phyloP scores from a whole-genome alignment of 2,113 vertebrate genomes.

The Lophochroa leadbeateri region DNA sequence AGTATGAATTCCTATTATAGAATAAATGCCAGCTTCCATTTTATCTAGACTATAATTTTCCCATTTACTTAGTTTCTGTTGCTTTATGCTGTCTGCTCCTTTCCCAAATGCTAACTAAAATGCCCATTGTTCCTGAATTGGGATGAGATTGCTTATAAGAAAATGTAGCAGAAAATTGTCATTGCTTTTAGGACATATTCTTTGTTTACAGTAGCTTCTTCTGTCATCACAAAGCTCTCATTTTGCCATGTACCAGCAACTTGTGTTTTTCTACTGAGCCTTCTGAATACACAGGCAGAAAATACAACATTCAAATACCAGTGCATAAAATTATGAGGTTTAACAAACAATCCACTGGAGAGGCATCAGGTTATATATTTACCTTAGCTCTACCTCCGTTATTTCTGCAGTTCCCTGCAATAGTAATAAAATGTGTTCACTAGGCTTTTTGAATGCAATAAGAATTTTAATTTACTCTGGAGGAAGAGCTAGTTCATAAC shows the following conservation, averaged over 20 bases:
- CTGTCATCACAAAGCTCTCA: neutral
- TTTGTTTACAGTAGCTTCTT: slow-evolving; percentile 8
- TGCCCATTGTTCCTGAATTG: neutral
- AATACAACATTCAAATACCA: slow-evolving; percentile 29
- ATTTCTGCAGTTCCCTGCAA: slow-evolving; percentile 41
- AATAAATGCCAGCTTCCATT: neutral
- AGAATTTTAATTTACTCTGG: slow-evolving; percentile 66
- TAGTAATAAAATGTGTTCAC: slow-evolving; percentile 49
- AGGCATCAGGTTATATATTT: slow-evolving; percentile 39
- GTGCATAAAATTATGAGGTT: slow-evolving; percentile 36
- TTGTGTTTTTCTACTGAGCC: neutral
- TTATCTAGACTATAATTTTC: neutral
- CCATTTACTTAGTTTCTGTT: neutral
- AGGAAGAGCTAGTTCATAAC: slow-evolving; percentile 53
- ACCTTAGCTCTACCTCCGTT: slow-evolving; percentile 48
- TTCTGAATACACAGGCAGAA: slow-evolving; percentile 2
- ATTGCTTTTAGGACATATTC: neutral
- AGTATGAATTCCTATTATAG: neutral
- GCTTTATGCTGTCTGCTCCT: neutral
- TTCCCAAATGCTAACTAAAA: neutral
- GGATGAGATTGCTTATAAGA: neutral
- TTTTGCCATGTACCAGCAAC: neutral
- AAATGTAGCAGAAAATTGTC: slow-evolving; percentile 13
- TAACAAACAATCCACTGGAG: slow-evolving; percentile 42
- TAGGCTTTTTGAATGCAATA: slow-evolving; percentile 39